A percentile compares a stretch with the other conserved stretches of the same genome.
These are phyloP conservation scores for Euphysa ruthae DNA, from an alignment of 30 jellyfish, hydroid and myxozoan genomes.

Conservation along the genomic window DNA sequence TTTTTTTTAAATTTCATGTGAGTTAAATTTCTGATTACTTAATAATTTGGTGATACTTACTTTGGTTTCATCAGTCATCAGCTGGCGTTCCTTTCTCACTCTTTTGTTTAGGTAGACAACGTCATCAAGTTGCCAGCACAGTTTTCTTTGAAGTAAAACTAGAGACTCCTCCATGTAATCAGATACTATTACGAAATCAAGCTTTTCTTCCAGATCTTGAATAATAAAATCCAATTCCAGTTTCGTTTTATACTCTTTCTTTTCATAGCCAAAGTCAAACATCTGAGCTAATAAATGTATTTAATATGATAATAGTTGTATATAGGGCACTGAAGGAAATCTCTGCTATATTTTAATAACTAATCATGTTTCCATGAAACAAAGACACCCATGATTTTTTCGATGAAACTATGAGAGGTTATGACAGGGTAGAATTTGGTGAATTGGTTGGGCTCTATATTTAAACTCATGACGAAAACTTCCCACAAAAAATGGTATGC, in stretches of 20 bases:
- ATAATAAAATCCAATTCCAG: constrained; percentile 6
- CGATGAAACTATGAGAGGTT: too few species aligned
- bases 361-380: too few species aligned
- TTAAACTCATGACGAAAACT: too few species aligned
- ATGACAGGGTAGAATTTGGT: too few species aligned
- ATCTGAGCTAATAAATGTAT: constrained; percentile 35
- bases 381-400: too few species aligned
- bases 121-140: constrained; percentile 39
- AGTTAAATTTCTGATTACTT: neutral
- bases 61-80: neutral
- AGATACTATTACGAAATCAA: constrained; percentile 3
- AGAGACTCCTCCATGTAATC: constrained; percentile 35
- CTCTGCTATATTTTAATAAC: too few species aligned
- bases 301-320: too few species aligned
- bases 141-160: constrained; percentile 16
- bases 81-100: neutral
- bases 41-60: neutral
- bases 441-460: too few species aligned
- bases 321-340: too few species aligned
- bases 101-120: constrained; percentile 11
- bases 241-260: constrained; percentile 11
- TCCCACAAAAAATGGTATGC: too few species aligned
- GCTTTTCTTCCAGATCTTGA: constrained; percentile 12
- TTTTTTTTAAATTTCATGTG: neutral
- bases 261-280: constrained; percentile 31